Evolutionary conservation across 1,140 invertebrate genomes (phyloP).

Genomic region (Pectinophora gossypiella): DNA sequence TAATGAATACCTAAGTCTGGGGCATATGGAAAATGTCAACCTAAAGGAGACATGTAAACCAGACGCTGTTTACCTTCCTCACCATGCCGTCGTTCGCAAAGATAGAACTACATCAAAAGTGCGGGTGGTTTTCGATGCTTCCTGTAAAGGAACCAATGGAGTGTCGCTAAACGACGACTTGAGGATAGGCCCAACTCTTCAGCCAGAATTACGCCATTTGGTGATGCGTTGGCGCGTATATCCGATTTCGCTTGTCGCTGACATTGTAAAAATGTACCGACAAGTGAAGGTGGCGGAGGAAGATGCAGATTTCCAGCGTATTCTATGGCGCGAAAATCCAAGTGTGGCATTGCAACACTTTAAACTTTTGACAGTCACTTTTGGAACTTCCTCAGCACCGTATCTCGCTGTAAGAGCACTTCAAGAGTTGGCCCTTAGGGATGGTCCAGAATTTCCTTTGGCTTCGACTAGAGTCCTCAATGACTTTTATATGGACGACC

Average conservation of each 20-base stretch:
- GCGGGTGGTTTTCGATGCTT: conserved; percentile 4
- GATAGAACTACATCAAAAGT: conserved; percentile 4
- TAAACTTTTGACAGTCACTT: conserved; percentile 26
- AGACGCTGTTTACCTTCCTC: conserved; percentile 3
- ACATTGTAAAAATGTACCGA: conserved; percentile 55
- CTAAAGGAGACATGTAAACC: neutral
- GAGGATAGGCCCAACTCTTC: neutral
- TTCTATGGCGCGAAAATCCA: conserved; percentile 26
- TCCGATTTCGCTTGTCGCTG: conserved; percentile 32
- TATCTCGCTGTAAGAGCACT: conserved; percentile 22
- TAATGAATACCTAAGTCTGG: neutral
- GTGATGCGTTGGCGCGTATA: conserved; percentile 46
- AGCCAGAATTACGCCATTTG: conserved; percentile 33
- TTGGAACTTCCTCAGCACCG: conserved; percentile 32
- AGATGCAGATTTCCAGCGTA: conserved; percentile 34
- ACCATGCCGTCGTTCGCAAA: conserved; percentile 5
- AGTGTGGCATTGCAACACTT: conserved; percentile 18
- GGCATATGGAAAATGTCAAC: neutral
- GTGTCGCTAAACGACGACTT: conserved; percentile 3
- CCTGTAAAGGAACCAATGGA: neutral
- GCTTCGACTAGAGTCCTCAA: conserved; percentile 12
- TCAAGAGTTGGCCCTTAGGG: conserved; percentile 28
- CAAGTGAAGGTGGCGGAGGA: no score
- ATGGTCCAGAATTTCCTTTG: conserved; percentile 10
- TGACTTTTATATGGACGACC: conserved; percentile 43